Conservation (phyloP, 2,113 vertebrate species). For the Phalacrocorax aristotelis region DNA sequence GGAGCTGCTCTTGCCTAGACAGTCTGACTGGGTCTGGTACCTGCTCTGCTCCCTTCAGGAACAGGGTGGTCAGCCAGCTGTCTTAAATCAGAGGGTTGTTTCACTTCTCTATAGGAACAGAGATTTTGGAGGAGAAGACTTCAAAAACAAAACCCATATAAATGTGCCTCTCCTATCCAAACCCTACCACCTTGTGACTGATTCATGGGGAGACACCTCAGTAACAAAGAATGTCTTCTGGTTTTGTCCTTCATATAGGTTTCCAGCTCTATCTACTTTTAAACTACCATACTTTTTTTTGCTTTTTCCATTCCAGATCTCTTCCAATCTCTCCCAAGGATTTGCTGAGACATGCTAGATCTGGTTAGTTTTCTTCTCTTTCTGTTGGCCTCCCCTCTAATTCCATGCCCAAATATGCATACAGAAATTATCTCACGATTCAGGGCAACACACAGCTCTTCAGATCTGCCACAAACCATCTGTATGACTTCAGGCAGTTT, state of each 20-base stretch:
- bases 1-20: not conserved
- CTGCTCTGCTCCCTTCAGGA: not conserved
- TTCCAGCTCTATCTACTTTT: not conserved
- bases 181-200: not conserved
- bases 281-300: not conserved
- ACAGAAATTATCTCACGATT: not conserved
- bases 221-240: not conserved
- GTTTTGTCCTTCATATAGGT: not conserved
- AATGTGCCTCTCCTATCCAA: not conserved
- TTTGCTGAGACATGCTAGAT: not conserved
- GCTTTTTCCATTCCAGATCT: not conserved
- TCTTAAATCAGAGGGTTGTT: not conserved
- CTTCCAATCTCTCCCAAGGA: not conserved
- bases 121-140: not conserved
- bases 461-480: not conserved
- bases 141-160: not conserved
- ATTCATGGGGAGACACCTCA: not conserved
- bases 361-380: not conserved
- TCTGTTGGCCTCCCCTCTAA: not conserved
- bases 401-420: not conserved
- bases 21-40: not conserved
- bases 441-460: not conserved
- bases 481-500: not conserved
- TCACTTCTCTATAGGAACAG: not conserved
- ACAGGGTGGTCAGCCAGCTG: not conserved